Evolutionary conservation across 2,797 vertebrate genomes (phyloP), one percentile per base, ranked within the genome.

Genomic region (Hoplostethus mediterraneus): DNA sequence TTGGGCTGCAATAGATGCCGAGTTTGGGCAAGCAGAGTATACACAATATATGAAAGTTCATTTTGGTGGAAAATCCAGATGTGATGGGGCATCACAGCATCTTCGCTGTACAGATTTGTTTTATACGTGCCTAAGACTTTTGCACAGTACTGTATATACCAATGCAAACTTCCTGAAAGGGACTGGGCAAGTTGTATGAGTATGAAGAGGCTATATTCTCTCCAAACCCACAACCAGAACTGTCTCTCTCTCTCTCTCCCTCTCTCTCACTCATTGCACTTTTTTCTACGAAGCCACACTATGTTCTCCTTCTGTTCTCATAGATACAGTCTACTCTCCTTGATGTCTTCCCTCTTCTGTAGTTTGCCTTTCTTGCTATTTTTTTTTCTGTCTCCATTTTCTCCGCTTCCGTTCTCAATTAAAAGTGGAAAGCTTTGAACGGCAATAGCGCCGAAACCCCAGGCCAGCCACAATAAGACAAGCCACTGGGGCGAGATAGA

Each of bases 271-370:
- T 65, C 8, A 17, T 16, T 44, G 9, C 38, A 73, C 10, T 44
- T 5, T 16, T 51, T 73, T 68, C 12, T n/a, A 2, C 62, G 12
- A 14, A 16, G 14, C 0, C 48, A 12, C 42, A 48, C 6, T 2
- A 47, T 40, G 16, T 59, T 9, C 33, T 60, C 7, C 13, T 63
- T 52, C 21, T 16, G 44, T 9, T 3, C 9, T 44, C 9, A 11
- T 10, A 44, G 44, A 47, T 6, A 47, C 16, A 48, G 28, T 4
- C 2, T 0, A 54, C 21, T 33, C 2, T 2, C 25, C 10, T 45
- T 63, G 42, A 71, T 25, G 53, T 57, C 81, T 33, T 61, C 13
- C 65, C 25, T 63, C 70, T 77, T 49, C 13, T 44, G 47, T 0
- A 0, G n/a, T 72, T 51, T 72, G 42, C 6, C 0, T 16, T 63